These are phyloP conservation scores for Ylistrum balloti DNA, from an alignment of 1,140 invertebrate species.

Conservation along the genomic window DNA sequence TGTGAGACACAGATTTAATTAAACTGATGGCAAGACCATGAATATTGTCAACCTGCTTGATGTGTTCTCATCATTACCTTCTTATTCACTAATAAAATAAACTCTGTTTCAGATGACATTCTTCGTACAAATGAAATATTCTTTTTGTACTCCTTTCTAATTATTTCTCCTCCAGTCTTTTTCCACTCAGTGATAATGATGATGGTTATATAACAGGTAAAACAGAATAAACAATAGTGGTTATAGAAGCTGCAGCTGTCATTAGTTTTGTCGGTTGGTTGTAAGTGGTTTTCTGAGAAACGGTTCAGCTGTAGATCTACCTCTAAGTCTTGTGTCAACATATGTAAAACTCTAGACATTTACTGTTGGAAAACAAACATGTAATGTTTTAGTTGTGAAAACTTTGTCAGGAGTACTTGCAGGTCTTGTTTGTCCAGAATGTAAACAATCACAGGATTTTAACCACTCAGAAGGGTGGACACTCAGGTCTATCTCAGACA, in stretches of 20 bases:
- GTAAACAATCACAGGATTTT: neutral
- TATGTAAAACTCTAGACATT: neutral
- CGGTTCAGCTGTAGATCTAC: neutral
- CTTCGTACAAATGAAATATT: neutral
- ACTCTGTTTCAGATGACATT: neutral
- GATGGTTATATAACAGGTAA: neutral
- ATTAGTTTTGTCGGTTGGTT: neutral
- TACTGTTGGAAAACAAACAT: neutral
- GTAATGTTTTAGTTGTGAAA: neutral
- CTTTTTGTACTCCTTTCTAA: neutral
- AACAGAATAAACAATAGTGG: neutral
- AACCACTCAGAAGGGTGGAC: neutral
- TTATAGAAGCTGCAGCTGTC: neutral
- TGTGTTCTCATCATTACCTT: neutral
- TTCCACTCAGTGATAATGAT: neutral
- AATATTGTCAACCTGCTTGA: neutral
- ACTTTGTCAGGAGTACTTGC: neutral
- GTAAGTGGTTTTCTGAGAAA: neutral
- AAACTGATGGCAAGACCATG: no score
- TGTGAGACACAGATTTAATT: no score
- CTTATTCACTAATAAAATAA: neutral
- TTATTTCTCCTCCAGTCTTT: neutral
- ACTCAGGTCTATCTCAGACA: neutral
- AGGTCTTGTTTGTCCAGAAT: constrained; percentile 3
- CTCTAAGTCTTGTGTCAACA: constrained; percentile 14